Conservation (phyloP, 2,113 vertebrate genomes). For the Ornithorhynchus anatinus region DNA sequence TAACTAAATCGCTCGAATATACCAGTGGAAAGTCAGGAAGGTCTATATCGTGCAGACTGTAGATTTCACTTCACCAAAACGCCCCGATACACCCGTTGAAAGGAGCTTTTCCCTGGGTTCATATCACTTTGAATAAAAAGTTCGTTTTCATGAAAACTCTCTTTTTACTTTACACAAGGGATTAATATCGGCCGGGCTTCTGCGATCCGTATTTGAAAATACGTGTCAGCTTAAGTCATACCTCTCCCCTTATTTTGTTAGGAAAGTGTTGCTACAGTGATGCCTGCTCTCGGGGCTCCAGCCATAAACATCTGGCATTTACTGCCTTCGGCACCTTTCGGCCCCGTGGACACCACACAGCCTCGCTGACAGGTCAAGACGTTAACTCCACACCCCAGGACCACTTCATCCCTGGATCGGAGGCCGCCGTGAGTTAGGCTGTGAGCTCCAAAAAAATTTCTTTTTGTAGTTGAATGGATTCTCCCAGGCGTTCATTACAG, state of each 20-base stretch:
- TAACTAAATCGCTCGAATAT: constrained; percentile 1
- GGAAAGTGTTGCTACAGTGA: neutral
- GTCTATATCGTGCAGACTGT: constrained; percentile 34
- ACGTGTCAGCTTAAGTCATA: neutral
- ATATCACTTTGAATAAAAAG: constrained; percentile 20
- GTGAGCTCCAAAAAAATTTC: no score
- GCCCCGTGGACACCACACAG: neutral
- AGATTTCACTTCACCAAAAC: constrained; percentile 42
- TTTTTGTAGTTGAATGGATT: no score
- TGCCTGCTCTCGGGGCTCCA: neutral
- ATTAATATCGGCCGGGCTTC: constrained; percentile 14
- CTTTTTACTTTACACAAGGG: constrained; percentile 4
- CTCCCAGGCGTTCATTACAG: no score
- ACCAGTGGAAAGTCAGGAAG: constrained; percentile 33
- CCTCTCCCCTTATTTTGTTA: neutral
- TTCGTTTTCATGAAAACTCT: constrained; percentile 17
- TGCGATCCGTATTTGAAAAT: neutral
- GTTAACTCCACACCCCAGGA: neutral
- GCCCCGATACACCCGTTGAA: constrained; percentile 43
- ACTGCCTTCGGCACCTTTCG: neutral
- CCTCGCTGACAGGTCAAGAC: neutral
- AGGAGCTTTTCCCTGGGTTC: constrained; percentile 10
- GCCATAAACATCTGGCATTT: constrained; percentile 3
- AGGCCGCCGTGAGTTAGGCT: no score
- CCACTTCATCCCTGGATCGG: neutral